Percentiles rank a stretch among this genome's conserved stretches.
Conservation (phyloP, 1,140 invertebrate species). For the Drosophila pachea region DNA sequence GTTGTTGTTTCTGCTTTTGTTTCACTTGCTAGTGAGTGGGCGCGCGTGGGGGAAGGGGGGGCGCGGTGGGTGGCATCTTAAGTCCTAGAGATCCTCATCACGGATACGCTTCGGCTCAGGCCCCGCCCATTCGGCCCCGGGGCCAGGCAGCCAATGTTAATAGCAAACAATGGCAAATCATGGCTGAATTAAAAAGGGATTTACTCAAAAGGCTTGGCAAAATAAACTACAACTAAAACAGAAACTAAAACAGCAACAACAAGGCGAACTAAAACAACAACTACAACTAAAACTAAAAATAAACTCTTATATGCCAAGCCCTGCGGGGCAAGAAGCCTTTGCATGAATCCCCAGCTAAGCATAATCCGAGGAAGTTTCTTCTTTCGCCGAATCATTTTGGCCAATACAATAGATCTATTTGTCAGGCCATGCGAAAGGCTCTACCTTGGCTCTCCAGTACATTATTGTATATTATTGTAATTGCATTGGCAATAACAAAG, state of each 20-base stretch:
- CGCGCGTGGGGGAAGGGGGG: background rate
- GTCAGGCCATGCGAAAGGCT: too few species aligned
- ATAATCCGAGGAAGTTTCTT: background rate
- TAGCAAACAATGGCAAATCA: constrained; percentile 17
- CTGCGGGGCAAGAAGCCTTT: constrained; percentile 5
- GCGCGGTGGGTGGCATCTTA: constrained; percentile 15
- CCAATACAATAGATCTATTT: too few species aligned
- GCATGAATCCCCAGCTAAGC: background rate
- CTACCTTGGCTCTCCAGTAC: too few species aligned
- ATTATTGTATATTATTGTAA: too few species aligned
- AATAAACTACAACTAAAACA: background rate
- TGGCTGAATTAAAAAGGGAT: constrained; percentile 20
- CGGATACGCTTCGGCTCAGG: constrained; percentile 15
- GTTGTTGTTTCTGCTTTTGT: too few species aligned
- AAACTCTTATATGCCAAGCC: background rate
- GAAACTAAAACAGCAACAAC: background rate
- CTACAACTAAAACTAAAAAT: constrained; percentile 8
- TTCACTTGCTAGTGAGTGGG: background rate
- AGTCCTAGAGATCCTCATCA: constrained; percentile 35
- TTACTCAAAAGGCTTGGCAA: background rate
- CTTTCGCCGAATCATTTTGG: too few species aligned
- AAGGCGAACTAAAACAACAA: background rate
- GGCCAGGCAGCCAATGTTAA: constrained; percentile 4
- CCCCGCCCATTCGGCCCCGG: background rate
- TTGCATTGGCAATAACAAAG: too few species aligned